Percentiles rank a stretch among this genome's conserved stretches.
phyloP scores from a whole-genome alignment of 2,113 vertebrate species.

The Sceloporus tristichus region DNA sequence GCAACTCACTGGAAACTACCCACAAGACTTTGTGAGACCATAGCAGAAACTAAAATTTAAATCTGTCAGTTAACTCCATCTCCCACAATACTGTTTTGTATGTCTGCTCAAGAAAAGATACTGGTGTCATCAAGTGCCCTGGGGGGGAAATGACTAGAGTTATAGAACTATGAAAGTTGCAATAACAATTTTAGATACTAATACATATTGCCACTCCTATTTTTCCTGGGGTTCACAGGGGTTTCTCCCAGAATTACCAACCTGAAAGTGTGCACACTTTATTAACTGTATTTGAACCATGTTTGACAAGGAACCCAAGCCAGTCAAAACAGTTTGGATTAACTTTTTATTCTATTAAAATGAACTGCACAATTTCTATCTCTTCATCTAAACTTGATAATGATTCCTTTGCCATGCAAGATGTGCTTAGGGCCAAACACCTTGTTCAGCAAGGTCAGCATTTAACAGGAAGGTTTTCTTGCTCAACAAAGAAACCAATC shows the following conservation, averaged over 20 bases:
- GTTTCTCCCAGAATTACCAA: neutral
- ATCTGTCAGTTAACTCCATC: neutral
- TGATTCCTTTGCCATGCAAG: neutral
- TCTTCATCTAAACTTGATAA: neutral
- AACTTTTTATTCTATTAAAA: neutral
- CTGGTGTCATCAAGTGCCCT: neutral
- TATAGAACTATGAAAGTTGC: neutral
- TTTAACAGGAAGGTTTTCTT: neutral
- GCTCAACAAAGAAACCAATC: conserved; percentile 1
- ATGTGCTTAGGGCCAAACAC: neutral
- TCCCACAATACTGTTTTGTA: neutral
- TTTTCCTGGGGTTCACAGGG: neutral
- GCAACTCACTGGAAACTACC: neutral
- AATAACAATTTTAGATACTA: neutral
- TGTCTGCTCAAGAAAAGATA: too few species aligned
- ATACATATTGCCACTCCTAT: neutral
- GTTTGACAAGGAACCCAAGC: neutral
- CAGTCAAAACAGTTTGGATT: neutral
- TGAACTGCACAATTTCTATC: neutral
- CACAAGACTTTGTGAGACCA: neutral
- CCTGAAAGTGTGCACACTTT: neutral
- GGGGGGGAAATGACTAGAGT: neutral
- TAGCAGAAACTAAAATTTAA: neutral
- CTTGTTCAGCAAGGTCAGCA: conserved; percentile 20
- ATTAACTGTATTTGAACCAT: neutral